Conservation (phyloP, 2,797 vertebrate genomes). For the Acipenser oxyrinchus region DNA sequence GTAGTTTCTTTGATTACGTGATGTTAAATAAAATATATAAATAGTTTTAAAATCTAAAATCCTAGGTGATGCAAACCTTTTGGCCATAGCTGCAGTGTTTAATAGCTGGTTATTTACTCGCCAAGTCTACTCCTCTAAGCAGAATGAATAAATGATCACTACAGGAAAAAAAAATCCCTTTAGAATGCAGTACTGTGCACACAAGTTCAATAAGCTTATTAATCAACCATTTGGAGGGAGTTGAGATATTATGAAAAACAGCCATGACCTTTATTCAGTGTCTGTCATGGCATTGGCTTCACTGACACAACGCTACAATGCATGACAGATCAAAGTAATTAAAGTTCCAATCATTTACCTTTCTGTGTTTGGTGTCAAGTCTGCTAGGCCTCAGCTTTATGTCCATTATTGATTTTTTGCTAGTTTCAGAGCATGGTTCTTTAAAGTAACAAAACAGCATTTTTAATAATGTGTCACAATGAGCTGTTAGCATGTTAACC, state of each 20-base stretch:
- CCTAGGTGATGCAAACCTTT: too few species aligned
- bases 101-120: too few species aligned
- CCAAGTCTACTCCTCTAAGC: constrained; percentile 10
- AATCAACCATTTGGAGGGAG: constrained; percentile 71
- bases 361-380: constrained; percentile 75
- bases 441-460: constrained; percentile 31
- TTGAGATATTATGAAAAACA: constrained; percentile 72
- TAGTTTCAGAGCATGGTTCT: constrained; percentile 10
- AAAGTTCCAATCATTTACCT: constrained; percentile 94
- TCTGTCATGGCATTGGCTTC: constrained; percentile 73
- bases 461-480: constrained; percentile 57
- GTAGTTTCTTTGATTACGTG: too few species aligned
- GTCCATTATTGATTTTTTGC: constrained; percentile 66
- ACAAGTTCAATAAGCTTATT: constrained; percentile 57
- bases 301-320: constrained; percentile 78
- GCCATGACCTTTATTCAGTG: constrained; percentile 71
- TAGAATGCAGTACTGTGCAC: constrained; percentile 27
- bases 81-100: too few species aligned
- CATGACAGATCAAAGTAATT: constrained; percentile 92
- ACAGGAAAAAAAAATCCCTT: constrained; percentile 22
- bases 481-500: constrained; percentile 45
- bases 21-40: too few species aligned
- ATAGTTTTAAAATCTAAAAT: too few species aligned
- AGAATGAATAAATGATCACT: constrained; percentile 57
- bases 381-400: constrained; percentile 64